Percentiles rank a stretch among this genome's conserved stretches.
Conservation (phyloP, 2,113 vertebrate species). For the Meleagris gallopavo region DNA sequence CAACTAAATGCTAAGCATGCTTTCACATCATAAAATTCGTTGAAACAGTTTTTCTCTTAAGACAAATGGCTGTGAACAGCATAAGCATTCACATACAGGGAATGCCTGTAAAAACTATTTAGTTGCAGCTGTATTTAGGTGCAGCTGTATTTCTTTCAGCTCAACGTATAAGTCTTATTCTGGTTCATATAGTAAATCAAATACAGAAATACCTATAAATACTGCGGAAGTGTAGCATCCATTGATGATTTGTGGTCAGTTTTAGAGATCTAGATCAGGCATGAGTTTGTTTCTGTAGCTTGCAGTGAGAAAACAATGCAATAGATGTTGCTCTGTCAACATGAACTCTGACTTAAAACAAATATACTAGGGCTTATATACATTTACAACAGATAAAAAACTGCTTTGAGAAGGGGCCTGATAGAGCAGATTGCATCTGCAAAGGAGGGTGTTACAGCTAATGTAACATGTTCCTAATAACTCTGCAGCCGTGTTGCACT, state of each 20-base stretch:
- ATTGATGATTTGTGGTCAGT: not conserved
- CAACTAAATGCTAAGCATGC: not conserved
- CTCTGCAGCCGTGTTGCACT: rapidly evolving
- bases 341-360: not conserved
- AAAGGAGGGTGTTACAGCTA: not conserved
- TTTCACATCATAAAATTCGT: not conserved
- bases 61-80: not conserved
- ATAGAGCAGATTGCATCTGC: not conserved
- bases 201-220: not conserved
- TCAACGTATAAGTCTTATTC: not conserved
- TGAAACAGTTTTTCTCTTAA: not conserved
- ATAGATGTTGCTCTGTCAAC: not conserved
- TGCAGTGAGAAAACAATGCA: not conserved
- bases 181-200: not conserved
- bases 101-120: not conserved
- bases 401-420: not conserved
- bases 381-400: not conserved
- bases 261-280: not conserved
- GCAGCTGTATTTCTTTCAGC: not conserved
- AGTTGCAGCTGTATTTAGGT: not conserved
- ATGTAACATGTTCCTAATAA: rapidly evolving
- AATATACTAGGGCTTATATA: not conserved
- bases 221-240: not conserved
- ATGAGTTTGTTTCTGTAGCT: not conserved
- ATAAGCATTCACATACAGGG: not conserved